Evolutionary conservation across 2,797 vertebrate genomes (phyloP).

Genomic region (Tachyglossus aculeatus): DNA sequence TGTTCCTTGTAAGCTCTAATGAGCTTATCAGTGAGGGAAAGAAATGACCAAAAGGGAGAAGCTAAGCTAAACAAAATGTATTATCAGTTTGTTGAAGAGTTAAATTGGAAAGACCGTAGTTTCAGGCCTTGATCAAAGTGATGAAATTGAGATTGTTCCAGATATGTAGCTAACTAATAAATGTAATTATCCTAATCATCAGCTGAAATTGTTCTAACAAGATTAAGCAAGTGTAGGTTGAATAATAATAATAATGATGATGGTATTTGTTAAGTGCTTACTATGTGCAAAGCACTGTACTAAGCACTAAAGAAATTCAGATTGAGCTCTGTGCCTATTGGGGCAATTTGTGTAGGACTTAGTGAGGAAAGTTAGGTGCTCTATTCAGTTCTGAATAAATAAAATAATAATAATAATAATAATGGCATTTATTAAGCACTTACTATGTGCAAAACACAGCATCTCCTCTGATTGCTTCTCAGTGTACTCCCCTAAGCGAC

Average conservation of each 20-base stretch:
- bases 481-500: conserved; percentile 52
- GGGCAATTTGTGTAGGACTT: conserved; percentile 18
- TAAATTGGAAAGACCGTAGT: conserved; percentile 47
- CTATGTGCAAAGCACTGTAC: too few species aligned
- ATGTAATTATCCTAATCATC: conserved; percentile 59
- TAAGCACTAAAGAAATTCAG: conserved; percentile 42
- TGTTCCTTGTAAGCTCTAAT: conserved; percentile 57
- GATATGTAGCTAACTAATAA: conserved; percentile 62
- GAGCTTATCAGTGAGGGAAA: conserved; percentile 50
- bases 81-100: conserved; percentile 62
- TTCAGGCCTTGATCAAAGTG: conserved; percentile 50
- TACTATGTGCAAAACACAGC: too few species aligned
- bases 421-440: too few species aligned
- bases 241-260: too few species aligned
- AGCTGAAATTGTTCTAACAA: conserved; percentile 33
- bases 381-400: conserved; percentile 41
- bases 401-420: too few species aligned
- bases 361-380: neutral
- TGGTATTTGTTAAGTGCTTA: too few species aligned
- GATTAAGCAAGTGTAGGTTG: conserved; percentile 42
- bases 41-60: conserved; percentile 53
- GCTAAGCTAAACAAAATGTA: conserved; percentile 53
- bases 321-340: conserved; percentile 35
- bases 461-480: conserved; percentile 25
- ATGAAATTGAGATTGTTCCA: conserved; percentile 57